Conservation (phyloP, 2,888 invertebrate species). For the Spodoptera littoralis region DNA sequence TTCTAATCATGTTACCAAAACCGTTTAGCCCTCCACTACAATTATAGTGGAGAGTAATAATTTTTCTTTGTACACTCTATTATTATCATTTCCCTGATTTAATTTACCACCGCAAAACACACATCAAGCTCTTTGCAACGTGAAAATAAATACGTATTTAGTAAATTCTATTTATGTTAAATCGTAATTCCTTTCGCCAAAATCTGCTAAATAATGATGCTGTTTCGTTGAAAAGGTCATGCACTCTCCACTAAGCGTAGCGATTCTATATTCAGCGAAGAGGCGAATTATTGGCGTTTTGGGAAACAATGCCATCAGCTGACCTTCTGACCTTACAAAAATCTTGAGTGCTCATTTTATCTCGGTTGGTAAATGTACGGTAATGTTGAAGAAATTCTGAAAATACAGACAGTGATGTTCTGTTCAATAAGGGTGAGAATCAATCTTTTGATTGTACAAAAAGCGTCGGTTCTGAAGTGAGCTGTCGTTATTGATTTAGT, state of each 20-base stretch:
- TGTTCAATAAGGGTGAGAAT: constrained; percentile 20
- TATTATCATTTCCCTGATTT: no score
- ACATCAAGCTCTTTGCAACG: not conserved
- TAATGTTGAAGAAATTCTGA: constrained; percentile 14
- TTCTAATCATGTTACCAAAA: constrained; percentile 8
- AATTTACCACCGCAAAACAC: constrained; percentile 26
- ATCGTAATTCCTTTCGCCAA: not conserved
- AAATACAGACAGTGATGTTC: not conserved
- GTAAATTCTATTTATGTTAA: no score
- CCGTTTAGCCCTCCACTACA: constrained; percentile 17
- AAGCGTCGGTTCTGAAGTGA: constrained; percentile 28
- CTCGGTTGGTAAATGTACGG: constrained; percentile 25
- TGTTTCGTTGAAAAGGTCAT: constrained; percentile 13
- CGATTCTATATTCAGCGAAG: constrained; percentile 19
- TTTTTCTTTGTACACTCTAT: constrained; percentile 20
- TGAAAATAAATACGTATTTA: no score
- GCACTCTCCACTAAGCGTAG: constrained; percentile 18
- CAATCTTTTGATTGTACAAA: constrained; percentile 28
- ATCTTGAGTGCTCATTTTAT: constrained; percentile 24
- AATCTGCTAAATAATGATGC: constrained; percentile 8
- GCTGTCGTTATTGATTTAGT: constrained; percentile 47
- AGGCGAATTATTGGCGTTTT: constrained; percentile 27
- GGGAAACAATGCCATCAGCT: constrained; percentile 33
- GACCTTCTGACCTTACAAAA: constrained; percentile 35
- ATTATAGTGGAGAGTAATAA: constrained; percentile 11